These are phyloP conservation scores for Erebia ligea DNA, from an alignment of 2,888 invertebrate species.

Conservation along the genomic window DNA sequence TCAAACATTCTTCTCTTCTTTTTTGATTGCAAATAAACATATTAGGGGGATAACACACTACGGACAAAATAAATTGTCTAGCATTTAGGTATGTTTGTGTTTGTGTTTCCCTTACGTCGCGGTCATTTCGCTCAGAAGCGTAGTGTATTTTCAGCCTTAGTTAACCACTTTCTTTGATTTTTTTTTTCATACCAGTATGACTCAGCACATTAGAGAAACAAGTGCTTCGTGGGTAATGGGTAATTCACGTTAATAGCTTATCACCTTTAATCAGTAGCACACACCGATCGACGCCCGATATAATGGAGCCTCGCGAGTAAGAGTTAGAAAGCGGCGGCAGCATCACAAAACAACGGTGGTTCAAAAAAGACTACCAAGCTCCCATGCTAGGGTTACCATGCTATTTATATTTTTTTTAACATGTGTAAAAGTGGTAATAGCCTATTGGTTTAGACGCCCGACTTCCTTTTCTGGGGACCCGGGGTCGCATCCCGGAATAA, in stretches of 20 bases:
- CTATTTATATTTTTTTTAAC: background rate
- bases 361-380: constrained; percentile 11
- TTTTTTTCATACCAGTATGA: constrained; percentile 24
- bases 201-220: constrained; percentile 33
- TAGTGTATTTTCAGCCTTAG: too few species aligned
- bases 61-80: too few species aligned
- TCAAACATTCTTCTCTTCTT: too few species aligned
- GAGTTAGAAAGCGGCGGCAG: constrained; percentile 67
- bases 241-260: constrained; percentile 40
- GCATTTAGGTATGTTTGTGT: too few species aligned
- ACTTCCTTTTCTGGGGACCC: too few species aligned
- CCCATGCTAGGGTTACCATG: constrained; percentile 15
- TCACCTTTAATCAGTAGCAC: constrained; percentile 36
- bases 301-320: constrained; percentile 52
- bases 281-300: constrained; percentile 25
- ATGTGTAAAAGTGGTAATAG: too few species aligned
- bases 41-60: too few species aligned
- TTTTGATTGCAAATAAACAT: too few species aligned
- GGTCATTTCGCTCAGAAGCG: too few species aligned
- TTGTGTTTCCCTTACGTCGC: too few species aligned
- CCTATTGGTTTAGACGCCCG: too few species aligned
- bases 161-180: background rate
- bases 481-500: too few species aligned
- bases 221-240: constrained; percentile 31
- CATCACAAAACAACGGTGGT: constrained; percentile 63